phyloP scores from a whole-genome alignment of 2,797 vertebrate genomes.

The Netta rufina region DNA sequence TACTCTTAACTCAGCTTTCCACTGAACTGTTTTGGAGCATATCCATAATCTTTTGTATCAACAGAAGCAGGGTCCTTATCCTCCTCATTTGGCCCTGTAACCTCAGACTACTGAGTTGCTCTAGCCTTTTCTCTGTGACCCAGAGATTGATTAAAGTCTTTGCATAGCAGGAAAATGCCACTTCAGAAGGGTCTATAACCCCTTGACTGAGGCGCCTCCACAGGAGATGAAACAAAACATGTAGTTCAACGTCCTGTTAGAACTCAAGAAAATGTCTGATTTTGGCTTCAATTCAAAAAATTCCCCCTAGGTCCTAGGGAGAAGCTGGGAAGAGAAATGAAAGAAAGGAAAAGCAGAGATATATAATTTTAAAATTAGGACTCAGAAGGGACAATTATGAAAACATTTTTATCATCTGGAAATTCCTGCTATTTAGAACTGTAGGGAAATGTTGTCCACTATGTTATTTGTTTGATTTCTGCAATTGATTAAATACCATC shows the following conservation, averaged over 20 bases:
- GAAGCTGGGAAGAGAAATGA: not conserved
- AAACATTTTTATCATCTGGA: not conserved
- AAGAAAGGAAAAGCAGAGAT: not conserved
- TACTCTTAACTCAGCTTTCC: not conserved
- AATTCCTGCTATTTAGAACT: not conserved
- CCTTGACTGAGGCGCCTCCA: not conserved
- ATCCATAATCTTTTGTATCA: not conserved
- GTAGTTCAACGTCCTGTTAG: not conserved
- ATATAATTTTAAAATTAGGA: slow-evolving; percentile 10
- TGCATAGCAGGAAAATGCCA: not conserved
- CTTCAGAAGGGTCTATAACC: not conserved
- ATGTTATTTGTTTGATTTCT: slow-evolving; percentile 45
- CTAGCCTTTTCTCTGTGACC: not conserved
- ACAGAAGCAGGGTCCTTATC: not conserved
- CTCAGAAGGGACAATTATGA: not conserved
- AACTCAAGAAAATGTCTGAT: slow-evolving; percentile 1
- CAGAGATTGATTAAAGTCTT: not conserved
- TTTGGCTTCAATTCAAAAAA: not conserved
- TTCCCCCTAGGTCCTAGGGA: not conserved
- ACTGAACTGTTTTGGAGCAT: not conserved
- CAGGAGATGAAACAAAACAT: not conserved
- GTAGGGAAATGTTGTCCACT: not conserved
- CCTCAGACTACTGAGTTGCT: not conserved
- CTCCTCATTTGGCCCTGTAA: not conserved
- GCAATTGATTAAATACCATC: slow-evolving; percentile 13